phyloP scores from a whole-genome alignment of 2,888 invertebrate species.

The Microdon myrmicae region DNA sequence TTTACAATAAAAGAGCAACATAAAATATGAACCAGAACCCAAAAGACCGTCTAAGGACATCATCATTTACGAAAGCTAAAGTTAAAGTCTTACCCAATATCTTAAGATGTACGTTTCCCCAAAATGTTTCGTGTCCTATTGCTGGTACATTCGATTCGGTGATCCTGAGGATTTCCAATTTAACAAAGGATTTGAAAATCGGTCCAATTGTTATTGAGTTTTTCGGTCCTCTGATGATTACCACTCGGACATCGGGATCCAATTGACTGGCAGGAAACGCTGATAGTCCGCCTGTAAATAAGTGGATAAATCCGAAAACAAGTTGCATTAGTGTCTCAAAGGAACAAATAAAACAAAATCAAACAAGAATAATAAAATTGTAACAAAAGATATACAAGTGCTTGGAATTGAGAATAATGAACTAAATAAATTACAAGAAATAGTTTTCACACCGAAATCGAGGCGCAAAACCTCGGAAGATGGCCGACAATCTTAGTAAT shows the following conservation, averaged over 20 bases:
- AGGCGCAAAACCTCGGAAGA: slow-evolving; percentile 2
- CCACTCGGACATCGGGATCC: slow-evolving; percentile 73
- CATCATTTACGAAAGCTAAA: slow-evolving; percentile 1
- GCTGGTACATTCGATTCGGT: slow-evolving; percentile 79
- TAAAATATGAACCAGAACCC: slow-evolving; percentile 51
- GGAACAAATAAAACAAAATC: slow-evolving; percentile 8
- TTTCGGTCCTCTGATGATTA: slow-evolving; percentile 75
- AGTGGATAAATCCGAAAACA: slow-evolving; percentile 20
- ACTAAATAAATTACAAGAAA: slow-evolving; percentile 21
- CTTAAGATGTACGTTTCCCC: slow-evolving; percentile 76
- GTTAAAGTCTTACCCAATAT: slow-evolving; percentile 63
- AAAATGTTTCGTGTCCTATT: slow-evolving; percentile 82
- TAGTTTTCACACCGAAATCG: slow-evolving; percentile 2
- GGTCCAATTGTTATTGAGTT: slow-evolving; percentile 79
- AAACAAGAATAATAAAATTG: neutral
- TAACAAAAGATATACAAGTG: slow-evolving; percentile 28
- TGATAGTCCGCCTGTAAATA: slow-evolving; percentile 71
- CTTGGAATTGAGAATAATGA: slow-evolving; percentile 13
- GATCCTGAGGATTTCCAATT: slow-evolving; percentile 78
- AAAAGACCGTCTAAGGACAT: slow-evolving; percentile 25
- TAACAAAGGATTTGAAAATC: slow-evolving; percentile 72
- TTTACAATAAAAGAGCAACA: slow-evolving; percentile 26
- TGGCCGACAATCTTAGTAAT: slow-evolving; percentile 22
- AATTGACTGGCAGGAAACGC: slow-evolving; percentile 74
- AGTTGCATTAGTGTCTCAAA: too few relatives aligned